phyloP scores from a whole-genome alignment of 2,888 invertebrate genomes.

The Scaptomyza polygonia region DNA sequence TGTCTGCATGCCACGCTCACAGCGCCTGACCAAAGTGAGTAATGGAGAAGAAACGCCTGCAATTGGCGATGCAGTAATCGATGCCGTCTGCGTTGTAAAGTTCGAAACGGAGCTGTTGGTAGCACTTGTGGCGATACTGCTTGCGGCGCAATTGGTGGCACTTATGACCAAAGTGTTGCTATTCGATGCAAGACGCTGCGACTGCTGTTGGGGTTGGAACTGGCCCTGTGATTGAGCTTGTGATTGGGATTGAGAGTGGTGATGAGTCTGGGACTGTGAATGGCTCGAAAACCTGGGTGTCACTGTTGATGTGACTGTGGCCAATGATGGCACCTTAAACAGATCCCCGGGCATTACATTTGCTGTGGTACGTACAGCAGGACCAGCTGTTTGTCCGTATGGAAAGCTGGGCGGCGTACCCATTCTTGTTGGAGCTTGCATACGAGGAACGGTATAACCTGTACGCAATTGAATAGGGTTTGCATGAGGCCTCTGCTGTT shows the following conservation, averaged over 20 bases:
- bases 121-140: neutral
- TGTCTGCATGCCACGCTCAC: slow-evolving; percentile 47
- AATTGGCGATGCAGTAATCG: slow-evolving; percentile 34
- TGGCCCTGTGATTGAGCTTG: neutral
- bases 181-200: slow-evolving; percentile 13
- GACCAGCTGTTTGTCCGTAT: neutral
- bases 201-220: neutral
- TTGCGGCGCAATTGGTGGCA: slow-evolving; percentile 17
- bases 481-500: neutral
- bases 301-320: neutral
- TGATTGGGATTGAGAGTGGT: neutral
- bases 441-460: neutral
- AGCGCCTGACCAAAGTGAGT: slow-evolving; percentile 1
- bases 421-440: neutral
- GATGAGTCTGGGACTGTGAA: neutral
- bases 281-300: neutral
- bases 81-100: slow-evolving; percentile 6
- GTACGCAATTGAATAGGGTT: neutral
- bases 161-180: slow-evolving; percentile 38
- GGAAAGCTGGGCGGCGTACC: neutral
- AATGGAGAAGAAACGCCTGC: slow-evolving; percentile 5
- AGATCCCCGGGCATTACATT: neutral
- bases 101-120: neutral
- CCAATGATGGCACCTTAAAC: neutral
- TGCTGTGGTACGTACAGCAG: neutral